Percentiles rank a stretch among this genome's conserved stretches.
Conservation (phyloP, 2,888 invertebrate species). For the Syrista parreyssii region DNA sequence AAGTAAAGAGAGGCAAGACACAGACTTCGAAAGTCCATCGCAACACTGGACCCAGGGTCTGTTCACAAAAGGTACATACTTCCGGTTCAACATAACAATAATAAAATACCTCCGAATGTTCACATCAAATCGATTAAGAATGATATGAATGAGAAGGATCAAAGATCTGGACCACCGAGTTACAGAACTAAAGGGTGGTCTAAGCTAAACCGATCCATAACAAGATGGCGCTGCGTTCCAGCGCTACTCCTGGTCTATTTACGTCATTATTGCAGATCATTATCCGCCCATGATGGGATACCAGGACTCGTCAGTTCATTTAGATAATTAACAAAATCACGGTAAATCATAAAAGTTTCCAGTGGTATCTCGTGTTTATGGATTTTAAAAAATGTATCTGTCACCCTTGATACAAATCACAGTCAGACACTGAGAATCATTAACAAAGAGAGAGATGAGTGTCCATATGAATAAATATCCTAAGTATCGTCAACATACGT, state of each 20-base stretch:
- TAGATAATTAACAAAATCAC: slow-evolving; percentile 50
- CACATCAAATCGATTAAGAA: background rate
- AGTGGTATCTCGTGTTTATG: background rate
- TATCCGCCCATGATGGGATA: slow-evolving; percentile 17
- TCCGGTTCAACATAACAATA: background rate
- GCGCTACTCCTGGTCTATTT: background rate
- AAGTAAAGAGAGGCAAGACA: background rate
- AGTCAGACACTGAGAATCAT: background rate
- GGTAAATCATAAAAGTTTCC: background rate
- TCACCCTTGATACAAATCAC: background rate
- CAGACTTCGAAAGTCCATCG: background rate
- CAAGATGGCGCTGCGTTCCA: background rate
- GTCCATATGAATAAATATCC: background rate
- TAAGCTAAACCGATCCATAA: background rate
- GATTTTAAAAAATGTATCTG: background rate
- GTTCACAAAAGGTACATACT: background rate
- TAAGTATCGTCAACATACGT: background rate
- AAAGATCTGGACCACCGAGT: background rate
- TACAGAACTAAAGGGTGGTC: background rate
- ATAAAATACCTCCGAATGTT: background rate
- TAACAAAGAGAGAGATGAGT: background rate
- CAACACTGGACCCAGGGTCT: background rate
- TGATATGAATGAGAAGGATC: background rate
- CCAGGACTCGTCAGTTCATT: slow-evolving; percentile 27
- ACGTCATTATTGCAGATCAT: slow-evolving; percentile 17